Conservation (phyloP, 2,797 vertebrate genomes). For the Chaetophractus vellerosus region DNA sequence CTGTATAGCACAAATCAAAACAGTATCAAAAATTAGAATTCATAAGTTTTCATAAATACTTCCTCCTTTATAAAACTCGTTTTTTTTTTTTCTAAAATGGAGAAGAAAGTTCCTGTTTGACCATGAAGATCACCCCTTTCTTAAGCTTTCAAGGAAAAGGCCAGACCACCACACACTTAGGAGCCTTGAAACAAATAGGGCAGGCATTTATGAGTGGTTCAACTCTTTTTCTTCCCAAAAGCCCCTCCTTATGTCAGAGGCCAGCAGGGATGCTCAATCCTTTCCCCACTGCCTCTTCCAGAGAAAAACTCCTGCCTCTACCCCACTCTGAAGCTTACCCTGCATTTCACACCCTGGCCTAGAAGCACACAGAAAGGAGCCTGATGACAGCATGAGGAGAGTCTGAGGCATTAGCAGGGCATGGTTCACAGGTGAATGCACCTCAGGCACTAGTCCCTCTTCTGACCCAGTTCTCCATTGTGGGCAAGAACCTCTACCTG, state of each 20-base stretch:
- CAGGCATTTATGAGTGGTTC: not conserved
- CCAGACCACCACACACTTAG: not conserved
- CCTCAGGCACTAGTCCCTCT: not conserved
- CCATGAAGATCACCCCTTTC: not conserved
- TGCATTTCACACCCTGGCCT: not conserved
- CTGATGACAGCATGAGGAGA: not conserved
- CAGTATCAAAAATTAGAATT: not conserved
- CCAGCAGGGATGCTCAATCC: not conserved
- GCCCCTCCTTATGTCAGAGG: not conserved
- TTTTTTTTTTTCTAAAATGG: slow-evolving; percentile 13
- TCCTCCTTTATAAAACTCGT: not conserved
- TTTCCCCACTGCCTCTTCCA: not conserved
- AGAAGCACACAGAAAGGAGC: not conserved
- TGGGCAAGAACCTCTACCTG: not conserved
- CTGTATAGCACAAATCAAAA: not conserved
- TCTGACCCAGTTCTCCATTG: not conserved
- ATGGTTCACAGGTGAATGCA: fast-evolving
- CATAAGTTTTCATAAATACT: not conserved
- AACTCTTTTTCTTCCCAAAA: not conserved
- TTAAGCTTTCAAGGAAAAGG: slow-evolving; percentile 4
- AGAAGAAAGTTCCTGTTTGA: not conserved
- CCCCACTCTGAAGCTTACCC: too few relatives aligned
- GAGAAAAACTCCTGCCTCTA: not conserved
- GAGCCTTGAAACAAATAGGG: not conserved
- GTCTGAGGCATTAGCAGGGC: not conserved